These are phyloP conservation scores for Desmodus rotundus DNA, from an alignment of 2,113 vertebrate species.

Conservation along the genomic window DNA sequence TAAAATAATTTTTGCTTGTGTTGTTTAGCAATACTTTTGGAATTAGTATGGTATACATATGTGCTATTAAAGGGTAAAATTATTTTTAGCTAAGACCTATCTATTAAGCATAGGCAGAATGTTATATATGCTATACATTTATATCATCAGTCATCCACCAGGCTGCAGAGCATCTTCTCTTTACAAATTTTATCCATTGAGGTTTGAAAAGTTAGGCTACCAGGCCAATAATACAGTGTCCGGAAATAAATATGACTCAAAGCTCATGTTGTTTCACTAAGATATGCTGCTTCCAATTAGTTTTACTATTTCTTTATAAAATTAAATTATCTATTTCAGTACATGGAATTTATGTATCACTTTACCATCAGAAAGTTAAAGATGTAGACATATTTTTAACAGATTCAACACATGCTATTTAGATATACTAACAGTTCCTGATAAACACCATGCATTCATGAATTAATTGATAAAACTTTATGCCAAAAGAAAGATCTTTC, in stretches of 20 bases:
- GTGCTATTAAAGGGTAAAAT: not conserved
- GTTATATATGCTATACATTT: not conserved
- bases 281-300: not conserved
- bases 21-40: not conserved
- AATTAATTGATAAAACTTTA: not conserved
- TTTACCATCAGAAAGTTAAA: not conserved
- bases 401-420: not conserved
- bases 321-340: not conserved
- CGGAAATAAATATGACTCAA: not conserved
- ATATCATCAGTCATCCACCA: not conserved
- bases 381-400: not conserved
- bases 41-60: not conserved
- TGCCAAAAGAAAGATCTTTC: not conserved
- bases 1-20: not conserved
- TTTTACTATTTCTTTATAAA: not conserved
- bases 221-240: not conserved
- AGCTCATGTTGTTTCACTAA: not conserved
- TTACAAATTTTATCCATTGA: not conserved
- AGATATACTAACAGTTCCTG: not conserved
- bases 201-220: not conserved
- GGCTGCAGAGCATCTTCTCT: not conserved
- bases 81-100: not conserved
- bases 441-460: not conserved
- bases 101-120: not conserved
- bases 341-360: not conserved